Evolutionary conservation across 1,140 invertebrate species (phyloP).

Genomic region (Caenorhabditis inopinata): DNA sequence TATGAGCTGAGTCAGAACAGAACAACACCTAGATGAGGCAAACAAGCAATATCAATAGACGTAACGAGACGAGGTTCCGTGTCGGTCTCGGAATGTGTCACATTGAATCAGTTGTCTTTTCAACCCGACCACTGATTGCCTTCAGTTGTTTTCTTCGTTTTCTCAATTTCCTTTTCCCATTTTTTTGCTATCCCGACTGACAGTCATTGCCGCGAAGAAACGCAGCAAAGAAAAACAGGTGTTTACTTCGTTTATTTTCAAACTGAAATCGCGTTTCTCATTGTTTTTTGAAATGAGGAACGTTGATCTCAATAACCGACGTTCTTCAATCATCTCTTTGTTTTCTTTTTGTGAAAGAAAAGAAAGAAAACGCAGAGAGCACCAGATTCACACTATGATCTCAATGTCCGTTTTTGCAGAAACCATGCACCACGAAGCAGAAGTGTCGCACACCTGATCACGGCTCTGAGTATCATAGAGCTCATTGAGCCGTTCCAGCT

Average conservation of each 20-base stretch:
- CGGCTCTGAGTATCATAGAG: conserved; percentile 8
- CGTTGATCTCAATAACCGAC: too few species aligned
- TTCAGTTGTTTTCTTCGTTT: not conserved
- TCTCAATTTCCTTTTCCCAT: not conserved
- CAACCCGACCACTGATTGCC: not conserved
- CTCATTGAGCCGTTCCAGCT: conserved; percentile 8
- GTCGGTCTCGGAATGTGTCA: not conserved
- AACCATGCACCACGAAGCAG: too few species aligned
- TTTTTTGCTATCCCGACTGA: not conserved
- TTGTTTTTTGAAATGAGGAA: too few species aligned
- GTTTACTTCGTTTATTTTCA: conserved; percentile 3
- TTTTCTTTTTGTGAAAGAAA: not conserved
- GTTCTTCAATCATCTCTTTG: too few species aligned
- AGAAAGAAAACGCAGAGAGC: not conserved
- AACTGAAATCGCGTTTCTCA: too few species aligned
- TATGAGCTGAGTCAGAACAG: not conserved
- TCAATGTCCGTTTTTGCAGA: too few species aligned
- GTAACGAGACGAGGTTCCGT: too few species aligned
- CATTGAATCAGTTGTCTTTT: conserved; percentile 23
- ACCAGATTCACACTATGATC: not conserved
- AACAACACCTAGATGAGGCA: not conserved
- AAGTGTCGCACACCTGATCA: conserved; percentile 1
- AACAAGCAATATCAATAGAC: too few species aligned
- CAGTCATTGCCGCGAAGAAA: conserved; percentile 18
- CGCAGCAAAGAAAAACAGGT: conserved; percentile 16